A percentile compares a stretch with the other conserved stretches of the same genome.
Conservation (phyloP, 1,140 invertebrate genomes). For the Drepana arcuata region DNA sequence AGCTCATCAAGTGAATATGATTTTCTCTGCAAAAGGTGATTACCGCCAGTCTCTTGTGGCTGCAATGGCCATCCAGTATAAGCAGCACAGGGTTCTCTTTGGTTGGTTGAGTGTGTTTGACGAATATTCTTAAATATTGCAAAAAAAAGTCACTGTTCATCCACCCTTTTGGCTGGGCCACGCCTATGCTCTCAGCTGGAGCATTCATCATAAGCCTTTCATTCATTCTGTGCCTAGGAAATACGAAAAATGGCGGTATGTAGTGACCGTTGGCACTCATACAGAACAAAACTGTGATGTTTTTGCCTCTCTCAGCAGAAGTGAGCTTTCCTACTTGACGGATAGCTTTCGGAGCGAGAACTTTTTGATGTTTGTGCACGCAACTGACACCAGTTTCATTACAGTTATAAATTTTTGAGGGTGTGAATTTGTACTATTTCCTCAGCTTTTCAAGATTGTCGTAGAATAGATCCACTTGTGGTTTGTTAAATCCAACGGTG, state of each 20-base stretch:
- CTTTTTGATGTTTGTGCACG: constrained; percentile 53
- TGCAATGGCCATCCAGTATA: constrained; percentile 26
- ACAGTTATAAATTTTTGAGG: constrained; percentile 48
- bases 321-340: constrained; percentile 62
- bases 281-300: constrained; percentile 49
- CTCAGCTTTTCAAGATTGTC: constrained; percentile 32
- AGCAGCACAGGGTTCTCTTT: constrained; percentile 17
- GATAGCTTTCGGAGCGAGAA: constrained; percentile 48
- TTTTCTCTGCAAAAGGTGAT: constrained; percentile 37
- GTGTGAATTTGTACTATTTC: constrained; percentile 38
- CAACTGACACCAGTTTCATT: constrained; percentile 62
- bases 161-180: constrained; percentile 36
- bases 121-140: constrained; percentile 34
- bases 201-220: constrained; percentile 41
- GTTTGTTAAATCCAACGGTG: constrained; percentile 33
- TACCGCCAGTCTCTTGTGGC: constrained; percentile 34
- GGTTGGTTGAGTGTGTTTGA: constrained; percentile 12
- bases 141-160: constrained; percentile 32
- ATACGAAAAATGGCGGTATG: constrained; percentile 61
- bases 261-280: constrained; percentile 50
- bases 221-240: constrained; percentile 38
- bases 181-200: constrained; percentile 35
- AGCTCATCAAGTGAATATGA: constrained; percentile 38
- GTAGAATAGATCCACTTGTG: constrained; percentile 42
- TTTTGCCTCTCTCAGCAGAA: constrained; percentile 62